Percentiles rank a stretch among this genome's conserved stretches.
Evolutionary conservation across 2,888 invertebrate genomes (phyloP).

Genomic region (Macroteleia sp.): DNA sequence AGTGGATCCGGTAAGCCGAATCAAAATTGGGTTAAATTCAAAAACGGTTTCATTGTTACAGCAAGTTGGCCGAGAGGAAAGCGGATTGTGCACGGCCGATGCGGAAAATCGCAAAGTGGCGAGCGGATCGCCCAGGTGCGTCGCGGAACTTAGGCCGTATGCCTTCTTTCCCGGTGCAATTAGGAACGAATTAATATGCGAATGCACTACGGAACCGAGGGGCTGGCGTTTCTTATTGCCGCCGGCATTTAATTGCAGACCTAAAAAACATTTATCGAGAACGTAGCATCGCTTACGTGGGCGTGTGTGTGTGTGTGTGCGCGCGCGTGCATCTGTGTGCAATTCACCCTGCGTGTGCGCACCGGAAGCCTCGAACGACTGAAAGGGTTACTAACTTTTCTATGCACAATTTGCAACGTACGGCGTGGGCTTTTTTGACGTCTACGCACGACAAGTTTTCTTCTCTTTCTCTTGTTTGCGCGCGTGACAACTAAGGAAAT

Average conservation of each 20-base stretch:
- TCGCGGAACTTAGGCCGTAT: constrained; percentile 64
- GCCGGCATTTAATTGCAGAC: constrained; percentile 72
- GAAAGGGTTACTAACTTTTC: constrained; percentile 58
- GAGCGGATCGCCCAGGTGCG: constrained; percentile 54
- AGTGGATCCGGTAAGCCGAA: neutral
- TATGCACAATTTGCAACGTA: constrained; percentile 55
- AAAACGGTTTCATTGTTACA: constrained; percentile 12
- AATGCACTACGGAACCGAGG: constrained; percentile 59
- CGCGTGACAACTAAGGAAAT: constrained; percentile 52
- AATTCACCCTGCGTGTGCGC: constrained; percentile 57
- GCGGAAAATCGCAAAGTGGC: constrained; percentile 51
- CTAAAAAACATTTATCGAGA: constrained; percentile 73
- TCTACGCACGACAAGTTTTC: constrained; percentile 22
- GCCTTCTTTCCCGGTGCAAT: constrained; percentile 75
- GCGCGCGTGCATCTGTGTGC: constrained; percentile 56
- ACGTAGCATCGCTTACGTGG: constrained; percentile 43
- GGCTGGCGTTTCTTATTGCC: constrained; percentile 72
- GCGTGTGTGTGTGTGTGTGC: constrained; percentile 45
- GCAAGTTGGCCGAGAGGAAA: neutral
- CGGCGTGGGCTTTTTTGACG: constrained; percentile 19
- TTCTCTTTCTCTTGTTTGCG: constrained; percentile 22
- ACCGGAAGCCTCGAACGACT: constrained; percentile 56
- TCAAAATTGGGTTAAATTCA: constrained; percentile 31
- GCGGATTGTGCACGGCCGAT: constrained; percentile 7
- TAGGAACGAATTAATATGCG: constrained; percentile 73